Evolutionary conservation across 2,888 invertebrate genomes (phyloP), one percentile per base, ranked within the genome.

Genomic region (Prenolepis imparis): DNA sequence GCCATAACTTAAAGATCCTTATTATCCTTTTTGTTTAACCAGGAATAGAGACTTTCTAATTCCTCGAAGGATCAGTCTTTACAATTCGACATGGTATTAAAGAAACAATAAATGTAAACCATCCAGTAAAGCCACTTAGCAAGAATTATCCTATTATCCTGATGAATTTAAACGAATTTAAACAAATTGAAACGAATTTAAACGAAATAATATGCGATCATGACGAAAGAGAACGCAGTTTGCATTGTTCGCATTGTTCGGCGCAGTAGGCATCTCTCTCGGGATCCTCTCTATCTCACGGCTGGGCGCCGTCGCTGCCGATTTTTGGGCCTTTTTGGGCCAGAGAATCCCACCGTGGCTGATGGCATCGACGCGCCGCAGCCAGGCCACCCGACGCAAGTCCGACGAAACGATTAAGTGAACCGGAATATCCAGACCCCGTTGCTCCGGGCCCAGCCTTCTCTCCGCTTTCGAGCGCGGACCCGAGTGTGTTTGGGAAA

Each of bases 391-490:
- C 52, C 59, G 68, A 89, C 91, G 21, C 63, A 55, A 39, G 91
- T 92, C 92, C 90, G 87, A 90, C 89, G 91, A 91, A 92, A 91
- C 92, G 92, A 92, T 92, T 92, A 91, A 92, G 88, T 90, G 91
- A 92, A 92, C 92, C 92, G 92, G 92, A 92, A 92, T 90, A 89
- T 92, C 88, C 91, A 92, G 92, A 91, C 91, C 92, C 92, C 92
- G 92, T 92, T 92, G 92, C 92, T 92, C 91, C 88, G 86, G 88
- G 89, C 89, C 86, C 83, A 84, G 72, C 68, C 44, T 67, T 44
- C 72, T 80, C 81, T 80, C 63, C 61, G 70, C 63, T 75, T 83
- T 82, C 67, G 55, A 77, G 36, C 75, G 75, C 28, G 63, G 73
- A 63, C n/a, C 73, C 70, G 48, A 8, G 15, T 15, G 18, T 11